These are phyloP conservation scores for Sinocyclocheilus maitianheensis DNA, from an alignment of 2,113 vertebrate species.

Conservation along the genomic window DNA sequence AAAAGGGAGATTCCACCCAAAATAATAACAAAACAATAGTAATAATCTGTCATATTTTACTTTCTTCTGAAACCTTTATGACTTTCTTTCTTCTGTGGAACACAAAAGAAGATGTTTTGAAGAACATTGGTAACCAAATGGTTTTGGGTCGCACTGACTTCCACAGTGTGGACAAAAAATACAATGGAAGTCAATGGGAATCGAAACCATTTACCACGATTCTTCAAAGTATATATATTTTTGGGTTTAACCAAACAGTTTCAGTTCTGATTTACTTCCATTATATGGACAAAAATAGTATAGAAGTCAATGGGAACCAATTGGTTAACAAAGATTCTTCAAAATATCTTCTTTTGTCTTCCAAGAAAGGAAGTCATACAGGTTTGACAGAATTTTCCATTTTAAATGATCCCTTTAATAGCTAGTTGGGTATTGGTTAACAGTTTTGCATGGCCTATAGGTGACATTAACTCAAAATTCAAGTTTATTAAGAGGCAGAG, in stretches of 20 bases:
- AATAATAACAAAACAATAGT: background rate
- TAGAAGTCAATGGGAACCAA: too few relatives aligned
- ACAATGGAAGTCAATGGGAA: too few relatives aligned
- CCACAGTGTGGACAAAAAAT: too few relatives aligned
- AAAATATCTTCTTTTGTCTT: too few relatives aligned
- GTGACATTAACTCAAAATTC: background rate
- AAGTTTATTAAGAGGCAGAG: background rate
- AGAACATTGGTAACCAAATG: background rate
- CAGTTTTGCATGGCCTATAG: background rate
- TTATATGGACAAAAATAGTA: too few relatives aligned
- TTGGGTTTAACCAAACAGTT: too few relatives aligned
- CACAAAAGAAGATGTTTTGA: too few relatives aligned
- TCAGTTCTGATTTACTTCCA: too few relatives aligned
- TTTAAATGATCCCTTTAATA: background rate
- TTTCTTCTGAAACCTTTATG: background rate
- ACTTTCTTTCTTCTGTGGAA: background rate
- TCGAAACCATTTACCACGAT: too few relatives aligned
- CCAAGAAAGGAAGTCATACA: background rate
- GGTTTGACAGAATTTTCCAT: background rate
- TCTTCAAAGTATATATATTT: too few relatives aligned
- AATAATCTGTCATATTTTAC: background rate
- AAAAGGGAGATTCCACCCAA: too few relatives aligned
- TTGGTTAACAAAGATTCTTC: too few relatives aligned
- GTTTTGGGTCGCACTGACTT: background rate
- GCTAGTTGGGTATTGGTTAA: background rate